Conservation (phyloP, 2,888 invertebrate species). For the Drosophila koepferae region DNA sequence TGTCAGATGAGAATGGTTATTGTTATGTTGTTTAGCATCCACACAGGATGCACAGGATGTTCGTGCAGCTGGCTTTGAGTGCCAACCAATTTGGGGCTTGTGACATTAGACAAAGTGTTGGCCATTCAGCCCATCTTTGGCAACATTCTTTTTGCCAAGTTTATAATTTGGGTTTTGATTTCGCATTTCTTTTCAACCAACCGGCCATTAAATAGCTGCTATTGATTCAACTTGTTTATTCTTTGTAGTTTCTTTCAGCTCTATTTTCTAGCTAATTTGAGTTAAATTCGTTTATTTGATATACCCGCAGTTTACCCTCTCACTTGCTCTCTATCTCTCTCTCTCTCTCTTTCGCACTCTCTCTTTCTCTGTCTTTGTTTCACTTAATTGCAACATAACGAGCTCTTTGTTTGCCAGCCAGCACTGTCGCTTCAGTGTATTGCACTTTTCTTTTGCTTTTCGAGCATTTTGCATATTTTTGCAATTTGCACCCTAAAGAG, state of each 20-base stretch:
- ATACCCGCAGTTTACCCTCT: slow-evolving; percentile 14
- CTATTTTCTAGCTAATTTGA: slow-evolving; percentile 22
- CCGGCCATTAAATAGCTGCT: background rate
- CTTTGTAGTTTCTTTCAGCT: slow-evolving; percentile 6
- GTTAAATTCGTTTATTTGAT: slow-evolving; percentile 25
- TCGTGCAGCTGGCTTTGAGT: slow-evolving; percentile 71
- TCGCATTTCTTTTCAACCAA: slow-evolving; percentile 20
- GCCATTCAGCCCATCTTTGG: slow-evolving; percentile 31
- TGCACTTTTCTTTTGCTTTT: slow-evolving; percentile 13
- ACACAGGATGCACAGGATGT: slow-evolving; percentile 74
- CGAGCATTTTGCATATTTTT: slow-evolving; percentile 59
- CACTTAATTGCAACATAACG: slow-evolving; percentile 38
- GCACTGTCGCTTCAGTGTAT: slow-evolving; percentile 7
- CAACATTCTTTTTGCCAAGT: slow-evolving; percentile 14
- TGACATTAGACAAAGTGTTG: slow-evolving; percentile 65
- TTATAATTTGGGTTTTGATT: slow-evolving; percentile 47
- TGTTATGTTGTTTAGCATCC: slow-evolving; percentile 61
- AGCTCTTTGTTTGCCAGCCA: slow-evolving; percentile 13
- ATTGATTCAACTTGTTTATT: slow-evolving; percentile 19
- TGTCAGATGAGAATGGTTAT: slow-evolving; percentile 53
- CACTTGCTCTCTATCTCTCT: background rate
- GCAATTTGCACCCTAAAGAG: slow-evolving; percentile 41
- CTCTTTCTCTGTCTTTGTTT: background rate
- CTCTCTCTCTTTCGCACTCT: background rate
- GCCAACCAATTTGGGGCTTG: slow-evolving; percentile 55